A percentile compares a stretch with the other conserved stretches of the same genome.
These are phyloP conservation scores for Clistopyga incitator DNA, from an alignment of 2,888 invertebrate genomes.

Conservation along the genomic window DNA sequence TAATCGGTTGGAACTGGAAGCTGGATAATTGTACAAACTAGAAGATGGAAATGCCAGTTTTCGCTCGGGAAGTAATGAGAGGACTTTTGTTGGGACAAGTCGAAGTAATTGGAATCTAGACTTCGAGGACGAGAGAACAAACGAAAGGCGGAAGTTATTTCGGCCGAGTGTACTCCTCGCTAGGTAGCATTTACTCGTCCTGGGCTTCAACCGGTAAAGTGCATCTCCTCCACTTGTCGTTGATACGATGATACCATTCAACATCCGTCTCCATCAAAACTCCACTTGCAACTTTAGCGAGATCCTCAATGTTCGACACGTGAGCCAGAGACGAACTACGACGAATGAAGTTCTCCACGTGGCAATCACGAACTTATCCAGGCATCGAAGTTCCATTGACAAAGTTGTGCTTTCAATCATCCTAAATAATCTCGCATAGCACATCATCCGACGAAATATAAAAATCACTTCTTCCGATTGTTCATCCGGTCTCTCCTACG, in stretches of 20 bases:
- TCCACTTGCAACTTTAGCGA: slow-evolving; percentile 9
- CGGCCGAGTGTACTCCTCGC: slow-evolving; percentile 45
- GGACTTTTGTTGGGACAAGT: slow-evolving; percentile 76
- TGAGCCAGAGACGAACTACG: neutral
- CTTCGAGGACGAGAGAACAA: slow-evolving; percentile 57
- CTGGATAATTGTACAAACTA: slow-evolving; percentile 45
- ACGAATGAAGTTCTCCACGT: slow-evolving; percentile 28
- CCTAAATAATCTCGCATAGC: too few relatives aligned
- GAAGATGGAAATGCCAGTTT: slow-evolving; percentile 12
- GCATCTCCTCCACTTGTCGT: neutral
- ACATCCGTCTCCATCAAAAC: neutral
- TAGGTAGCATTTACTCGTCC: slow-evolving; percentile 44
- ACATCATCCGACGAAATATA: too few relatives aligned
- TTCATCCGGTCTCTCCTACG: too few relatives aligned
- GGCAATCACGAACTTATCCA: slow-evolving; percentile 4
- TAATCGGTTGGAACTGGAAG: neutral
- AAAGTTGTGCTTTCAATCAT: too few relatives aligned
- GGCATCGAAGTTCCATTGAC: slow-evolving; percentile 9
- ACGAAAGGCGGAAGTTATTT: slow-evolving; percentile 54
- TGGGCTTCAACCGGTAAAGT: neutral
- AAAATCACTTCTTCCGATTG: too few relatives aligned
- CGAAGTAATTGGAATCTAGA: slow-evolving; percentile 77
- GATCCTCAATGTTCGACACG: slow-evolving; percentile 33
- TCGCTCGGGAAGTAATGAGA: slow-evolving; percentile 19
- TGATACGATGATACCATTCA: neutral